Percentiles rank a stretch among this genome's conserved stretches.
These are phyloP conservation scores for Pachycephala philippinensis DNA, from an alignment of 2,113 vertebrate species.

Conservation along the genomic window DNA sequence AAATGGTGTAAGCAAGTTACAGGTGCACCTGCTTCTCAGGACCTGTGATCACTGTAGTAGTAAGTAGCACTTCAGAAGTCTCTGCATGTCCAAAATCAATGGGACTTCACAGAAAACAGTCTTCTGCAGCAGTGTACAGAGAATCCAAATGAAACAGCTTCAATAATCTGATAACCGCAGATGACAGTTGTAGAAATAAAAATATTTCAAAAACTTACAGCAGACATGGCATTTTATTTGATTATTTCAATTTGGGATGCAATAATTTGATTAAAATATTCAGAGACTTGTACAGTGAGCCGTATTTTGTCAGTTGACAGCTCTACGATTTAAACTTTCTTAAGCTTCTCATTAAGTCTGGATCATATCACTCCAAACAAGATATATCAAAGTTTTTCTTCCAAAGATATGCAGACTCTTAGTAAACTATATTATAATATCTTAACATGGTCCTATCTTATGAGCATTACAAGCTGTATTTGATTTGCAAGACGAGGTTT, in stretches of 20 bases:
- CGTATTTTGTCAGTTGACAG: neutral
- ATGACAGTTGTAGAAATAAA: neutral
- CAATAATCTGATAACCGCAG: neutral
- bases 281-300: neutral
- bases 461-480: neutral
- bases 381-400: neutral
- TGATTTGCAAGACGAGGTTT: neutral
- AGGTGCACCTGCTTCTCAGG: neutral
- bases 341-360: neutral
- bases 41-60: neutral
- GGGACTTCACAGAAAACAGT: neutral
- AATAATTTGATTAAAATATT: neutral
- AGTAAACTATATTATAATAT: neutral
- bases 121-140: neutral
- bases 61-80: neutral
- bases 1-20: neutral
- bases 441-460: neutral
- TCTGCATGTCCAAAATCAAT: neutral
- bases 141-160: neutral
- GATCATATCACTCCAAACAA: neutral
- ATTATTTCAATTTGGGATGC: neutral
- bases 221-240: neutral
- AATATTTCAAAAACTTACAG: neutral
- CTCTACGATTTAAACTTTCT: neutral
- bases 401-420: neutral